These are phyloP conservation scores for Campoplex nolae DNA, from an alignment of 2,888 invertebrate genomes.

Conservation along the genomic window DNA sequence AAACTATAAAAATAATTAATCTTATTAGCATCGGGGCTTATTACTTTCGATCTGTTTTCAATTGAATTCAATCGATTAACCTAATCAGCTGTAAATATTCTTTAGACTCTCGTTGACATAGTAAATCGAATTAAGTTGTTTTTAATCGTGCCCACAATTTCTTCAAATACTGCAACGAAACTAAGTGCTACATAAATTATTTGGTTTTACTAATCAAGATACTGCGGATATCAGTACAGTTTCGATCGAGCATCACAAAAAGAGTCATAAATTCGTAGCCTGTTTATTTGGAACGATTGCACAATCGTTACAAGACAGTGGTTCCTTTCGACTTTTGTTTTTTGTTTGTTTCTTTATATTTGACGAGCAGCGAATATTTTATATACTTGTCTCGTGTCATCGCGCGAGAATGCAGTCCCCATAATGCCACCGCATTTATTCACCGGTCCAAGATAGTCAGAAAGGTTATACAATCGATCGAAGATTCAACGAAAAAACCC, in stretches of 20 bases:
- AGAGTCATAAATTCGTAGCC: not conserved
- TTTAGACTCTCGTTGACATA: not conserved
- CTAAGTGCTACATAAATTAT: not conserved
- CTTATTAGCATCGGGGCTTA: no score
- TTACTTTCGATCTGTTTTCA: no score
- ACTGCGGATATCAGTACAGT: not conserved
- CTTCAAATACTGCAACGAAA: not conserved
- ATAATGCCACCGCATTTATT: slow-evolving; percentile 3
- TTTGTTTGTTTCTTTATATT: slow-evolving; percentile 7
- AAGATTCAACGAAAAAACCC: slow-evolving; percentile 30
- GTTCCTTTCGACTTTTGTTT: slow-evolving; percentile 1
- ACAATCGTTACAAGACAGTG: slow-evolving; percentile 24
- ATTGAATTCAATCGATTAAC: no score
- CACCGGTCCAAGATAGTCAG: not conserved
- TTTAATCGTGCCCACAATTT: not conserved
- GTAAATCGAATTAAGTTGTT: not conserved
- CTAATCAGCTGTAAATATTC: not conserved
- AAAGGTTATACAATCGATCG: slow-evolving; percentile 50
- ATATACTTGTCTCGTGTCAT: not conserved
- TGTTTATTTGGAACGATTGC: slow-evolving; percentile 25
- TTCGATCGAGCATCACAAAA: not conserved
- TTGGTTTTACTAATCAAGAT: not conserved
- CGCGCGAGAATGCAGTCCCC: not conserved
- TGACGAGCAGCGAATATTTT: slow-evolving; percentile 1
- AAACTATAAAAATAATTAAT: not conserved